Conservation (phyloP, 1,140 invertebrate species). For the Brachionus rotundiformis region DNA sequence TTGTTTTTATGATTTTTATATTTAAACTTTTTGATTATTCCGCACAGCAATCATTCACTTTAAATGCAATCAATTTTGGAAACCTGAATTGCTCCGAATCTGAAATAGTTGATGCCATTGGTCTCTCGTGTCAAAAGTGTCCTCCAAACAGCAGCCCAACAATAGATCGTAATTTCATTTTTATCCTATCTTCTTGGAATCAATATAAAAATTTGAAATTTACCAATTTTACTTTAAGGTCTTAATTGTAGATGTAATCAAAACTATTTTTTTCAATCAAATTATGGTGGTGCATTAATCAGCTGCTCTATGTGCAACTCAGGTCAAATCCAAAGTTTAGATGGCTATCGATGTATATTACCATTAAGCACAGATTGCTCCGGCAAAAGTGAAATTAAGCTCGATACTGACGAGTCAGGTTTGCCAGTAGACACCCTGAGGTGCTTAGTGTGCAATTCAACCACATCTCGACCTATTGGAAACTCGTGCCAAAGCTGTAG, state of each 20-base stretch:
- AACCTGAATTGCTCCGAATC: neutral
- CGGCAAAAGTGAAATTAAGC: neutral
- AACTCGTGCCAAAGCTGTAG: constrained; percentile 30
- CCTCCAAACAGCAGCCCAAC: neutral
- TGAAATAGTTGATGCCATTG: neutral
- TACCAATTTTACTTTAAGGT: neutral
- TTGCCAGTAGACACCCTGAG: neutral
- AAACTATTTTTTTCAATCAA: constrained; percentile 24
- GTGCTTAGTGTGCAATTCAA: constrained; percentile 5
- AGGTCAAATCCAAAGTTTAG: constrained; percentile 9
- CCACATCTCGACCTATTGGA: neutral
- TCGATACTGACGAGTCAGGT: constrained; percentile 1
- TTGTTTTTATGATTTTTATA: neutral
- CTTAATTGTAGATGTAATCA: constrained; percentile 30
- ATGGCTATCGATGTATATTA: constrained; percentile 19
- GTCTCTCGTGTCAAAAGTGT: neutral
- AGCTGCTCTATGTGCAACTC: neutral
- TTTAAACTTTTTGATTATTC: neutral
- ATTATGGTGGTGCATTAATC: constrained; percentile 4
- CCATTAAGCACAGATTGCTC: neutral
- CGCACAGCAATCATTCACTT: neutral
- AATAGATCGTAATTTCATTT: constrained; percentile 3
- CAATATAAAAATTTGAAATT: too few species aligned
- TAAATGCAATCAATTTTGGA: neutral
- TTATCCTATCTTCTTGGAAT: neutral